Conservation (phyloP, 2,888 invertebrate genomes). For the Macrosoma leucophasiata region DNA sequence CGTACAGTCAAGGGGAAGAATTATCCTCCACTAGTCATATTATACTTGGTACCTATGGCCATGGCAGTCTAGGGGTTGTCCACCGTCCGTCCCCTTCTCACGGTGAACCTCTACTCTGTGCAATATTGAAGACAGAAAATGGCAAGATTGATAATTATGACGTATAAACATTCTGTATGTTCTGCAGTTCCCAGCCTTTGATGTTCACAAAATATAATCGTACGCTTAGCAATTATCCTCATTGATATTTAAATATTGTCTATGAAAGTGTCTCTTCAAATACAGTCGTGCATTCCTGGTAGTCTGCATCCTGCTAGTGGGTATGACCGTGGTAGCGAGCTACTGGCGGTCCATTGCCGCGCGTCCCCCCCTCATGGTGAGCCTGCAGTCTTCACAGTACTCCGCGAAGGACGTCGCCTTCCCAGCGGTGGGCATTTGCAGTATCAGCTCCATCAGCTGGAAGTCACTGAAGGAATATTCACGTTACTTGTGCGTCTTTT, state of each 20-base stretch:
- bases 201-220: too few species aligned
- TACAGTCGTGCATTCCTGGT: too few species aligned
- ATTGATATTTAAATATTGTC: too few species aligned
- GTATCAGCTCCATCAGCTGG: constrained; percentile 66
- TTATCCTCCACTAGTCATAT: background rate
- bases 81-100: too few species aligned
- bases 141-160: too few species aligned
- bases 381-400: constrained; percentile 40
- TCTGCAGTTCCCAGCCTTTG: too few species aligned
- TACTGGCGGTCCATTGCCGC: constrained; percentile 5
- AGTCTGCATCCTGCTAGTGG: constrained; percentile 10
- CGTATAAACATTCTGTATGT: too few species aligned
- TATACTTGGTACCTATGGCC: constrained; percentile 13
- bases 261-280: too few species aligned
- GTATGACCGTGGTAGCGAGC: constrained; percentile 8
- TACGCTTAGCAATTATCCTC: too few species aligned
- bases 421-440: constrained; percentile 77
- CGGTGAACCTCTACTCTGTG: too few species aligned
- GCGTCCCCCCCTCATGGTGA: constrained; percentile 33
- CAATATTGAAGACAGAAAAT: too few species aligned
- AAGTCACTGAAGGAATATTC: constrained; percentile 38
- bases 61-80: background rate
- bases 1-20: constrained; percentile 1
- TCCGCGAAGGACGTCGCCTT: constrained; percentile 67
- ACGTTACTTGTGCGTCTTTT: constrained; percentile 43